Evolutionary conservation across 1,140 invertebrate genomes (phyloP).

Genomic region (Chionoecetes opilio): DNA sequence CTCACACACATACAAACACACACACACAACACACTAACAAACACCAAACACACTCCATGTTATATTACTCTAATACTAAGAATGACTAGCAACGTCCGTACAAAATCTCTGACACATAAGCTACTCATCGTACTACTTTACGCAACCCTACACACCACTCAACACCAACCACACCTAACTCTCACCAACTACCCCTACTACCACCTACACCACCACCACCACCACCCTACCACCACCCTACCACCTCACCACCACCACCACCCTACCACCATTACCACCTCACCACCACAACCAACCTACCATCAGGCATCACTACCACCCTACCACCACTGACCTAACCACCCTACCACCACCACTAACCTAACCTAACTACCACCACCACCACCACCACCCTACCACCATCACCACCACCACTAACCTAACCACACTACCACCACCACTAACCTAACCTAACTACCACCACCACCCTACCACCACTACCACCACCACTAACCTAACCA

Average conservation of each 20-base stretch:
- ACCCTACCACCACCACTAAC: no score
- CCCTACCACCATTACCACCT: background rate
- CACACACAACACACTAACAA: no score
- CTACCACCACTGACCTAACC: no score
- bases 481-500: background rate
- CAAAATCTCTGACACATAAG: background rate
- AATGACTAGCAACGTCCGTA: conserved; percentile 41
- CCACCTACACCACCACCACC: background rate
- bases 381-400: no score
- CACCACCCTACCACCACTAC: background rate
- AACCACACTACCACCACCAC: background rate
- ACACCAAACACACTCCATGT: background rate
- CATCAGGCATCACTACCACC: no score
- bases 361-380: background rate
- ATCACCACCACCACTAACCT: background rate
- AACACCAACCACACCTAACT: background rate
- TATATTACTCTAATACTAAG: conserved; percentile 1
- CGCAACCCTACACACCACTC: no score
- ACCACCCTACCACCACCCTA: background rate
- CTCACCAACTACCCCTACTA: no score
- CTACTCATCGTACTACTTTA: no score
- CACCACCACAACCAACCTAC: background rate
- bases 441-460: background rate
- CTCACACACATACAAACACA: no score
- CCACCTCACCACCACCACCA: background rate